These are phyloP conservation scores for Iselma pallidipennis DNA, from an alignment of 2,888 invertebrate genomes.

Conservation along the genomic window DNA sequence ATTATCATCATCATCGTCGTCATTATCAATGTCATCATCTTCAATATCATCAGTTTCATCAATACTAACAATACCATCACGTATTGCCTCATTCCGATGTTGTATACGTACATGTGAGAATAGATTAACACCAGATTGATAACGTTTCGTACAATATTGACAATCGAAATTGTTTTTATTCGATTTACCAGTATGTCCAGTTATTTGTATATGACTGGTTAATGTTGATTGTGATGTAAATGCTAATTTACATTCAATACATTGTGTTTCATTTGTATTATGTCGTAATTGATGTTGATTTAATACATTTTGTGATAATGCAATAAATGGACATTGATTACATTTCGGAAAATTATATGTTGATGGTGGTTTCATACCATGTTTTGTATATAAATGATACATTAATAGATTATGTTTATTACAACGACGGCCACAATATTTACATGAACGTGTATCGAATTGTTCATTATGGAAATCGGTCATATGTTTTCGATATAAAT, in stretches of 20 bases:
- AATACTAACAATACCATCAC: constrained; percentile 66
- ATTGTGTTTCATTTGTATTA: constrained; percentile 58
- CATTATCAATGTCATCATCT: constrained; percentile 50
- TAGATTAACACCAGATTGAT: constrained; percentile 69
- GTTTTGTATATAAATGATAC: constrained; percentile 80
- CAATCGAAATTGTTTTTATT: constrained; percentile 58
- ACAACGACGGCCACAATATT: constrained; percentile 81
- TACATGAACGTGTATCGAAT: constrained; percentile 77
- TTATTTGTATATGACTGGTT: constrained; percentile 61
- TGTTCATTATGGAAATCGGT: constrained; percentile 79
- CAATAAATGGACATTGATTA: constrained; percentile 73
- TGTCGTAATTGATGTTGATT: constrained; percentile 72
- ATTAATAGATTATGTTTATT: constrained; percentile 72
- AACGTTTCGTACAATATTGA: constrained; percentile 75
- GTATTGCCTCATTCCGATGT: constrained; percentile 67
- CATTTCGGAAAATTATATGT: constrained; percentile 79
- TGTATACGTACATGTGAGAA: constrained; percentile 71
- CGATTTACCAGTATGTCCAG: constrained; percentile 57
- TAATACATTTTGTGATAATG: constrained; percentile 72
- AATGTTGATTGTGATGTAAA: constrained; percentile 57
- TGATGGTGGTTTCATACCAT: constrained; percentile 73
- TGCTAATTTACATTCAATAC: constrained; percentile 62
- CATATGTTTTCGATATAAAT: constrained; percentile 79
- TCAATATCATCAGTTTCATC: constrained; percentile 63
- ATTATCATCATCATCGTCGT: constrained; percentile 29